A percentile compares a stretch with the other conserved stretches of the same genome.
phyloP scores from a whole-genome alignment of 1,140 invertebrate species.

The Plutomurus gul region DNA sequence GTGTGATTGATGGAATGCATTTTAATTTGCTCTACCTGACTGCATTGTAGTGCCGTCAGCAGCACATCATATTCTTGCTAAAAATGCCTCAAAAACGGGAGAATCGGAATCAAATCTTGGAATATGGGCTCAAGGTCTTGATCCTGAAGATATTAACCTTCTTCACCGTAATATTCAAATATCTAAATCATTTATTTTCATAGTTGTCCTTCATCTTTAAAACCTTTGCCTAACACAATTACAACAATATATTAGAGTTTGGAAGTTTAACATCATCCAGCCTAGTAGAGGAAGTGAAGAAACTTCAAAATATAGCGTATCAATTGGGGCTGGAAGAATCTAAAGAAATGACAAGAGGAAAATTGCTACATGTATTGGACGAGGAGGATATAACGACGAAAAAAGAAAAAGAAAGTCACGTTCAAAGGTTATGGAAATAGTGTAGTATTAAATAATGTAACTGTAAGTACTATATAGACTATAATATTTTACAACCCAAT shows the following conservation, averaged over 20 bases:
- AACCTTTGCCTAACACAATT: background rate
- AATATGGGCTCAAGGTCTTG: conserved; percentile 63
- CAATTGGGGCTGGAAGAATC: conserved; percentile 91
- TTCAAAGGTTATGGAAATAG: conserved; percentile 47
- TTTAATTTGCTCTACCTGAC: background rate
- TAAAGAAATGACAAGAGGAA: conserved; percentile 94
- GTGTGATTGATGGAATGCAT: background rate
- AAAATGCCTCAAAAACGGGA: conserved; percentile 49
- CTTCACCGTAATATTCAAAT: conserved; percentile 78
- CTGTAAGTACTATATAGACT: too few species aligned
- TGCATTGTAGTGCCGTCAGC: conserved; percentile 46
- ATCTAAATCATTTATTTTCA: conserved; percentile 18
- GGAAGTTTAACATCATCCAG: conserved; percentile 76
- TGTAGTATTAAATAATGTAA: too few species aligned
- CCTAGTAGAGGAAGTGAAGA: conserved; percentile 87
- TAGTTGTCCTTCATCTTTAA: background rate
- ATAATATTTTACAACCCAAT: too few species aligned
- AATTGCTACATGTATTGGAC: conserved; percentile 81
- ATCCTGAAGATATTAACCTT: conserved; percentile 69
- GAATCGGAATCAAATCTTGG: conserved; percentile 57
- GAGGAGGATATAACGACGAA: conserved; percentile 49
- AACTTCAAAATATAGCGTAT: conserved; percentile 89
- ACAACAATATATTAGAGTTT: conserved; percentile 76
- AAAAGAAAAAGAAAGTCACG: conserved; percentile 34
- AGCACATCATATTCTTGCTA: conserved; percentile 52